Base-by-base conservation (phyloP, 2,797 vertebrate species). In the Ctenopoma multispine region DNA sequence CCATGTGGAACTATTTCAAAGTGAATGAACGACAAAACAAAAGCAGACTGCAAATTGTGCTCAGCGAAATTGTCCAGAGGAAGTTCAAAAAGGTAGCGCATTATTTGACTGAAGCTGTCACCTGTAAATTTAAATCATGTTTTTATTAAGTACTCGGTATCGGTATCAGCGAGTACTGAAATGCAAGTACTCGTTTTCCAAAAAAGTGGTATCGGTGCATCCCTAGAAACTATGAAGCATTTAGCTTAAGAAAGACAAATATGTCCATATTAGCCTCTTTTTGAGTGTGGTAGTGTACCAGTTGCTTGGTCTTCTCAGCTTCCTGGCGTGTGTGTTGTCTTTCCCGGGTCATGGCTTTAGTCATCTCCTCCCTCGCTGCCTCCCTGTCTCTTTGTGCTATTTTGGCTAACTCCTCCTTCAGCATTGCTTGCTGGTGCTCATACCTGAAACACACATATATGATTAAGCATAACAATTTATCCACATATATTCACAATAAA, bases 391-490 rank as follows among this genome's bases (percentile, higher is more conserved):
- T 93, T 54, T 89, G 92, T 3, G 91, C 94, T 62, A 93, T 80
- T 24, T 90, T 93, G 36, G 93, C 79, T 83, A 95, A 29, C 63
- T 97, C 94, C 36, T 97, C 95, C 64, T 95, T 95, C 71, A 95
- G 80, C 17, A 91, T 82, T 1, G 91, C 86, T 86, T 96, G 95
- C 63, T 97, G 95, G 11, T 58, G 87, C 56, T 96, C 94, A 77
- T 94, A 95, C 89, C 97, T 98, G 70, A 49, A 69, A 80, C n/a
- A 1, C n/a, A 75, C 7, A 27, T 13, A 38, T 3, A 11, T 34
- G 9, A 34, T 34, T 34, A 34, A 34, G 7, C 36, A 38, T 13
- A 40, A 13, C 38, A 12, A 13, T 40, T 40, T 34, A 34, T 34
- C 1, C 31, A 41, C 15, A 50, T 21, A 53, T 3, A 62, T 10